Evolutionary conservation across 2,888 invertebrate species (phyloP).

Genomic region (Cosmia pyralina): DNA sequence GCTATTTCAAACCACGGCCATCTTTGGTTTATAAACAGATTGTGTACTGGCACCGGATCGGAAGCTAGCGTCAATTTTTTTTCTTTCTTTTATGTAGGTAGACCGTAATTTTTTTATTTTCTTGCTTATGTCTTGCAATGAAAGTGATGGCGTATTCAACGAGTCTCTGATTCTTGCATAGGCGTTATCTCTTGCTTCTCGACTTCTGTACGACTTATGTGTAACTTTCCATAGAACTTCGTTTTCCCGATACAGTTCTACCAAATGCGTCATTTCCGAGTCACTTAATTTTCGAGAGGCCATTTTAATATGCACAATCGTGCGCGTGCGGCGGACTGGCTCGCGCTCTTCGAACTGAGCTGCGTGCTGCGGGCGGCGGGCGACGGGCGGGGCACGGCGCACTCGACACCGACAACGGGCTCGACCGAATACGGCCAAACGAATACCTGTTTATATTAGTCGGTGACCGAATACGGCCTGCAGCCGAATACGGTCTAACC

Average conservation of each 20-base stretch:
- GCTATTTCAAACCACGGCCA: conserved; percentile 33
- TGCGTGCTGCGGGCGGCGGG: too few relatives aligned
- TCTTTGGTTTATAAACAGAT: conserved; percentile 40
- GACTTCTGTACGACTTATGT: conserved; percentile 41
- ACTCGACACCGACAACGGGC: too few relatives aligned
- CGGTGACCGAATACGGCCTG: too few relatives aligned
- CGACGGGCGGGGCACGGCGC: too few relatives aligned
- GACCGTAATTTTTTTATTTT: conserved; percentile 34
- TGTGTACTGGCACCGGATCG: conserved; percentile 42
- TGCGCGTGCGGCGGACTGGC: conserved; percentile 40
- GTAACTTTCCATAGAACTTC: conserved; percentile 45
- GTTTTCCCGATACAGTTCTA: conserved; percentile 45
- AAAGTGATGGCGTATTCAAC: conserved; percentile 45
- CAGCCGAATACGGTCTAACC: too few relatives aligned
- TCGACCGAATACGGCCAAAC: too few relatives aligned
- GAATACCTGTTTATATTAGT: too few relatives aligned
- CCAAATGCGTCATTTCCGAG: conserved; percentile 42
- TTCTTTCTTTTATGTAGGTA: conserved; percentile 34
- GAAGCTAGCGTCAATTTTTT: conserved; percentile 29
- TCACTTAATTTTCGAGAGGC: conserved; percentile 39
- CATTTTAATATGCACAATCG: conserved; percentile 39
- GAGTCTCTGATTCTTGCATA: conserved; percentile 46
- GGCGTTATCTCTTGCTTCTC: conserved; percentile 44
- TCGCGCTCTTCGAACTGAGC: too few relatives aligned
- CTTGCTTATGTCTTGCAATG: conserved; percentile 41